Conservation (phyloP, 1,140 invertebrate genomes). For the Seison nebaliae region DNA sequence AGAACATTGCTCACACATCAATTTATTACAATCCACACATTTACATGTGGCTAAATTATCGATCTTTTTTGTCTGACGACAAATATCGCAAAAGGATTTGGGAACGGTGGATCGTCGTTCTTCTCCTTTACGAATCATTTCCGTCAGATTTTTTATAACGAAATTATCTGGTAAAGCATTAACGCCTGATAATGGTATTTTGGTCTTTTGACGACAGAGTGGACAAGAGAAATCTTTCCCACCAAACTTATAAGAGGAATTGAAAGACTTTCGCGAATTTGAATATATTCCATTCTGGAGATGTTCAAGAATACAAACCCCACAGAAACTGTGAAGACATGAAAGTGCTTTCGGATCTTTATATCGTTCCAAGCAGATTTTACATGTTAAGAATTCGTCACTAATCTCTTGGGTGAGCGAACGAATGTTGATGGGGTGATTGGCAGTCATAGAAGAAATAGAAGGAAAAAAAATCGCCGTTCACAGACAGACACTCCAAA, state of each 20-base stretch:
- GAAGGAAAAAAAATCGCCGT: too few species aligned
- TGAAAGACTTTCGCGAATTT: too few species aligned
- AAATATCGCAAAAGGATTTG: constrained; percentile 24
- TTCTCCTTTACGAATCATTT: constrained; percentile 21
- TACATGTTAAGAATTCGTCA: constrained; percentile 28
- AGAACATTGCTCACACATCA: constrained; percentile 26
- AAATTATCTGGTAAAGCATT: constrained; percentile 31
- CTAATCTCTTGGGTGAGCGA: constrained; percentile 26
- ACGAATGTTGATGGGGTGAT: too few species aligned
- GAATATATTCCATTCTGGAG: too few species aligned
- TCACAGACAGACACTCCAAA: too few species aligned
- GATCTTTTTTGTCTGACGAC: constrained; percentile 24
- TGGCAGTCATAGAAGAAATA: too few species aligned
- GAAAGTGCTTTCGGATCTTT: constrained; percentile 46
- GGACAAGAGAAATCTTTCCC: constrained; percentile 31
- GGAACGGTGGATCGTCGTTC: background rate
- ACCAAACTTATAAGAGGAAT: too few species aligned
- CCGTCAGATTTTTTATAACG: constrained; percentile 26
- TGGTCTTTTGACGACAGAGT: constrained; percentile 28
- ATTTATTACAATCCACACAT: constrained; percentile 29
- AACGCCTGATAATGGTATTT: constrained; percentile 27
- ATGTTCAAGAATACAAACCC: constrained; percentile 44
- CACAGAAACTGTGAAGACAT: constrained; percentile 73
- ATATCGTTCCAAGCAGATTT: constrained; percentile 27
- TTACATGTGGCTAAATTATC: constrained; percentile 27